A percentile compares a stretch with the other conserved stretches of the same genome.
Conservation (phyloP, 2,113 vertebrate species). For the Xerus inauris region DNA sequence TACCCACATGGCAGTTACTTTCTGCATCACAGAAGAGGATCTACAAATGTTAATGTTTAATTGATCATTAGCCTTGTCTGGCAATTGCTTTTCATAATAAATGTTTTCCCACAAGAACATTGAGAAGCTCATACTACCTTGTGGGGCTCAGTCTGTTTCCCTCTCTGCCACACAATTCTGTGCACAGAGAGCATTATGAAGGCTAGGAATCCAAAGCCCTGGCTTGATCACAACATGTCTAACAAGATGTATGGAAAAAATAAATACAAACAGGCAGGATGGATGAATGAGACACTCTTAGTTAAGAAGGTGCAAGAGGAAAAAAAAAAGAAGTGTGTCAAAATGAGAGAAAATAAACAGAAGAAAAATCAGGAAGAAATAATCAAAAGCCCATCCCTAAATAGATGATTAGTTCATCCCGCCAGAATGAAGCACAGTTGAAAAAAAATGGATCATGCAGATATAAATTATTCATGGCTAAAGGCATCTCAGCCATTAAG, state of each 20-base stretch:
- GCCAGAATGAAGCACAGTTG: conserved; percentile 78
- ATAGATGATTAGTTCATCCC: conserved; percentile 84
- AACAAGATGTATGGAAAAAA: conserved; percentile 74
- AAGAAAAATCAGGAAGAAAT: conserved; percentile 80
- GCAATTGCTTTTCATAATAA: conserved; percentile 53
- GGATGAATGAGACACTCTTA: conserved; percentile 69
- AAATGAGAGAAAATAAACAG: conserved; percentile 82
- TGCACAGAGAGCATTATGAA: conserved; percentile 51
- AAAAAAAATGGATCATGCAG: conserved; percentile 85
- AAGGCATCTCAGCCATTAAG: conserved; percentile 87
- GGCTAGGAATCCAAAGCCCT: conserved; percentile 43
- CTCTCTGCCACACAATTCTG: conserved; percentile 38
- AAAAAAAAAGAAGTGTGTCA: conserved; percentile 79
- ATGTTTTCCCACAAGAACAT: conserved; percentile 49
- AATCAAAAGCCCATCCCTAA: conserved; percentile 77
- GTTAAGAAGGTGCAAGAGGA: conserved; percentile 76
- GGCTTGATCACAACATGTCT: conserved; percentile 73
- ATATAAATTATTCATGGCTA: conserved; percentile 89
- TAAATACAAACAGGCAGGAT: conserved; percentile 61
- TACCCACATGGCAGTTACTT: conserved; percentile 48
- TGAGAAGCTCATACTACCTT: conserved; percentile 47
- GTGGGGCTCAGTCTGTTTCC: conserved; percentile 65
- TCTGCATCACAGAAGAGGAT: not conserved
- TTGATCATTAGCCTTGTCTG: conserved; percentile 55
- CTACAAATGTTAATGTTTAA: conserved; percentile 68